Conservation (phyloP, 2,113 vertebrate genomes). For the Rhinolophus sinicus region DNA sequence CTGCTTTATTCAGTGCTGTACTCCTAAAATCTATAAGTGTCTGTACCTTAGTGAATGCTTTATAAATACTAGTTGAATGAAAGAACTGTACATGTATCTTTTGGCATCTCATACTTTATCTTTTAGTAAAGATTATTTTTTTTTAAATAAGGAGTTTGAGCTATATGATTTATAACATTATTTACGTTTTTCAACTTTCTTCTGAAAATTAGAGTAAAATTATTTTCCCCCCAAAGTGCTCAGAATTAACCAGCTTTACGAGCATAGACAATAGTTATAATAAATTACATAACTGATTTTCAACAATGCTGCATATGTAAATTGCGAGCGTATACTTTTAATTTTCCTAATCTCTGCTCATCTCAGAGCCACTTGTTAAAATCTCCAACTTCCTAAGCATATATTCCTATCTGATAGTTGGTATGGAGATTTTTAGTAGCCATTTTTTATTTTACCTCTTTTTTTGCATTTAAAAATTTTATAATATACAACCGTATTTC, state of each 20-base stretch:
- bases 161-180: neutral
- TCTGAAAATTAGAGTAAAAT: constrained; percentile 10
- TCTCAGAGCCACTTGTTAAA: neutral
- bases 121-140: neutral
- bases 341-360: neutral
- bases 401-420: neutral
- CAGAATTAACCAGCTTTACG: neutral
- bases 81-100: neutral
- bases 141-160: neutral
- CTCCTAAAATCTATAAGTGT: neutral
- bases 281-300: neutral
- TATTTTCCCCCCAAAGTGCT: neutral
- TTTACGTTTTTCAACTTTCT: neutral
- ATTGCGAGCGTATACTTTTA: neutral
- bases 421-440: neutral
- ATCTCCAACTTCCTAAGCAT: neutral
- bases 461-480: neutral
- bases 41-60: neutral
- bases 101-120: neutral
- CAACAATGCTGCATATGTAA: neutral
- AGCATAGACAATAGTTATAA: neutral
- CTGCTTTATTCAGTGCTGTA: neutral
- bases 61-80: neutral
- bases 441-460: neutral
- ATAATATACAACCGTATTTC: neutral